Conservation (phyloP, 2,797 vertebrate species). For the Propithecus deckenii region DNA sequence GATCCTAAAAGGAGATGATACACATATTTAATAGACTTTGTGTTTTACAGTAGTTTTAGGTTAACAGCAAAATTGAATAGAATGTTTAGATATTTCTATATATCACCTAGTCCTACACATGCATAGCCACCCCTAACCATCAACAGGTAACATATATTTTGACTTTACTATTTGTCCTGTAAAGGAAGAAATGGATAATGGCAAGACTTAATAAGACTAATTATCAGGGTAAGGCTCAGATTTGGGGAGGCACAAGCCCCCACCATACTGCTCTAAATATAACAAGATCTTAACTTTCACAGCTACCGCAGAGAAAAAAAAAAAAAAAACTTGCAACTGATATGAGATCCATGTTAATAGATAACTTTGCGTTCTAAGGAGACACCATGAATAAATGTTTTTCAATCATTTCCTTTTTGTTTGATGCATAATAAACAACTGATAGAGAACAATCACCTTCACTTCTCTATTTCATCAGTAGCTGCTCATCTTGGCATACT, state of each 20-base stretch:
- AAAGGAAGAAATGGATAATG: slow-evolving; percentile 61
- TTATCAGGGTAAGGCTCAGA: slow-evolving; percentile 59
- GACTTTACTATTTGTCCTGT: slow-evolving; percentile 65
- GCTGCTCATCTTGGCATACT: slow-evolving; percentile 56
- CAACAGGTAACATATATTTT: neutral
- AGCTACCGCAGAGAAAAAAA: slow-evolving; percentile 65
- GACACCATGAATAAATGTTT: slow-evolving; percentile 67
- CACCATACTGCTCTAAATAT: slow-evolving; percentile 53
- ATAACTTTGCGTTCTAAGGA: slow-evolving; percentile 66
- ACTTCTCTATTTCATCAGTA: slow-evolving; percentile 54
- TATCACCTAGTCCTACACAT: neutral
- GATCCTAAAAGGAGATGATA: neutral
- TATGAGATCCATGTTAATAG: slow-evolving; percentile 71
- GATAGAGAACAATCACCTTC: slow-evolving; percentile 52
- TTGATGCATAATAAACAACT: slow-evolving; percentile 55
- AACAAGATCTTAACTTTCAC: slow-evolving; percentile 68
- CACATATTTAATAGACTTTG: neutral
- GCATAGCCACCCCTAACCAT: neutral
- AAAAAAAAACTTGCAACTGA: slow-evolving; percentile 57
- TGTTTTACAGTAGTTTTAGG: neutral
- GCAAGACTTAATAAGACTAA: slow-evolving; percentile 45
- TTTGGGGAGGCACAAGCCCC: slow-evolving; percentile 55
- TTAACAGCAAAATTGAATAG: neutral
- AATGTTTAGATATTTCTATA: neutral
- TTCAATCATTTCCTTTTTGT: slow-evolving; percentile 68